A percentile compares a stretch with the other conserved stretches of the same genome.
These are phyloP conservation scores for Gymnocheta viridis DNA, from an alignment of 2,888 invertebrate species.

Conservation along the genomic window DNA sequence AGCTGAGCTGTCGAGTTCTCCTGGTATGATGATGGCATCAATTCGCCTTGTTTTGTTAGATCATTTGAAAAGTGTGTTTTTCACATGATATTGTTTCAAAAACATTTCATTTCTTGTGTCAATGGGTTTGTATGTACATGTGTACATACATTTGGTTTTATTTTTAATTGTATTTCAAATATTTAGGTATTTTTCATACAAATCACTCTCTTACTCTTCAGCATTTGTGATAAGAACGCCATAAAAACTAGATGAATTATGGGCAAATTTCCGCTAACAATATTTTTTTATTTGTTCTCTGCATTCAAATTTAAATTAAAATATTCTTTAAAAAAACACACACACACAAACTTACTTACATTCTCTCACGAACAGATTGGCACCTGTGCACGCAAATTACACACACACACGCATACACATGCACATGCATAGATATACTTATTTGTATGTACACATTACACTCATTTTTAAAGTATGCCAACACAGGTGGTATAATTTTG, in stretches of 20 bases:
- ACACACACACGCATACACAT: not conserved
- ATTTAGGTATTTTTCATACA: not conserved
- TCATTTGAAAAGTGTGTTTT: too few species aligned
- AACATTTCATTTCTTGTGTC: too few species aligned
- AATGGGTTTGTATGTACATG: too few species aligned
- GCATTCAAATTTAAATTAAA: conserved; percentile 41
- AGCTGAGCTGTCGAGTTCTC: too few species aligned
- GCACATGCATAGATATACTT: not conserved
- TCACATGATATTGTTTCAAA: too few species aligned
- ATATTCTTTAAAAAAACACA: not conserved
- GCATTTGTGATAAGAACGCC: not conserved
- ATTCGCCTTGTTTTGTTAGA: too few species aligned
- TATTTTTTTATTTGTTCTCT: not conserved
- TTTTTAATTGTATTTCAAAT: not conserved
- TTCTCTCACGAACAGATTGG: not conserved
- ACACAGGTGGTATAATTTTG: not conserved
- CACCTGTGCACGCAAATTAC: not conserved
- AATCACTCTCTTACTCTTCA: not conserved
- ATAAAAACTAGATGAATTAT: conserved; percentile 24
- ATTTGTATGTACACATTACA: too few species aligned
- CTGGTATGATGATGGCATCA: too few species aligned
- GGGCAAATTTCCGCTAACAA: conserved; percentile 20
- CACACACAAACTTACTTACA: not conserved
- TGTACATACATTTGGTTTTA: not conserved
- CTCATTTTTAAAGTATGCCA: not conserved